Percentiles rank a stretch among this genome's conserved stretches.
These are phyloP conservation scores for Peromyscus leucopus DNA, from an alignment of 2,113 vertebrate genomes.

Conservation along the genomic window DNA sequence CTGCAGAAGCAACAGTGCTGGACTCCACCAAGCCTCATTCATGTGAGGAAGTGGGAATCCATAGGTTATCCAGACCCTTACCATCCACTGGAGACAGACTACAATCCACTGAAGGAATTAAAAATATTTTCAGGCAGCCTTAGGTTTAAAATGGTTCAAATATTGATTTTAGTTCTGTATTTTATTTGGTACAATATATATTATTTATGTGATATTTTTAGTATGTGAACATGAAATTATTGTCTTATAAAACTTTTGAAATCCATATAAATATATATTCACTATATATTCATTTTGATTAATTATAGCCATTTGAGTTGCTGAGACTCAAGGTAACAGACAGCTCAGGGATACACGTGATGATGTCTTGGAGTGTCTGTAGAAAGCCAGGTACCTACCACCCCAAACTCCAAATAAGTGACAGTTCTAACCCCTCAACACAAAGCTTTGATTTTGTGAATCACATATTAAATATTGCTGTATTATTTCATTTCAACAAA, in stretches of 20 bases:
- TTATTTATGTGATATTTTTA: neutral
- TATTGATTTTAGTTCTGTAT: neutral
- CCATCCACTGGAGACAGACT: neutral
- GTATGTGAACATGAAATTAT: neutral
- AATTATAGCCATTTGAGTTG: neutral
- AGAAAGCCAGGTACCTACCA: too few species aligned
- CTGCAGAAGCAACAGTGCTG: too few species aligned
- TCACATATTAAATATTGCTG: neutral
- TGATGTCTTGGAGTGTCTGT: neutral
- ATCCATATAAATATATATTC: neutral
- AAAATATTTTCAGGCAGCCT: neutral
- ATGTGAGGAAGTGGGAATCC: too few species aligned
- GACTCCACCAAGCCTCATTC: neutral
- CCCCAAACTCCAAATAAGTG: neutral
- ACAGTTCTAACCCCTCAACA: neutral
- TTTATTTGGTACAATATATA: neutral
- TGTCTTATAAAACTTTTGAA: neutral
- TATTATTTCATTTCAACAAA: neutral
- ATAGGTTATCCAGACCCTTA: neutral
- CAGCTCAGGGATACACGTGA: fast-evolving
- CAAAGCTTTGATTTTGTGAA: neutral
- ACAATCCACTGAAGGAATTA: neutral
- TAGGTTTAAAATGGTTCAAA: neutral
- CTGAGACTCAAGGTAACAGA: fast-evolving
- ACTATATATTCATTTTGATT: neutral